Base-by-base conservation (phyloP, 2,797 vertebrate genomes). In the Gastrophryne carolinensis region DNA sequence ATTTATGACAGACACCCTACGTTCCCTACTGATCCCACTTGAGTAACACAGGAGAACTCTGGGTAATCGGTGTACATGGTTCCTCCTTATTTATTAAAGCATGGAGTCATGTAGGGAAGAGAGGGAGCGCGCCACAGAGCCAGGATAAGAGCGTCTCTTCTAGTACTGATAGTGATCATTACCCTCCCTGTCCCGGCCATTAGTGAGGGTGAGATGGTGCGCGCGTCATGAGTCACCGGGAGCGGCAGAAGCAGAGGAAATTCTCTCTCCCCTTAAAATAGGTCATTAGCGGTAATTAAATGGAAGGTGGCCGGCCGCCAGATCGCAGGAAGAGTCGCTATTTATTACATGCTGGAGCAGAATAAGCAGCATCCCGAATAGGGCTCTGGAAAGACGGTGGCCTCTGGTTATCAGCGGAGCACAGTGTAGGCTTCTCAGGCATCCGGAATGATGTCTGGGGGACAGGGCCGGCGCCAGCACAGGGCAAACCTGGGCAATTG, bases 231-330 rank as follows among this genome's bases (percentile, higher is more conserved):
- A 44, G 13, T 44, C 39, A 44, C 2, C 13, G 17, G 13, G 13
- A 44, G 17, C 3, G 3, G 37, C 9, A 41, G 39, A 44, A 44
- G 39, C 39, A 53, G 50, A 53, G 26, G 23, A 50, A 54, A 54
- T 27, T 27, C n/a, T 27, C 52, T 24, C 52, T 54, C 26, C 15
- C 24, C 24, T 27, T 5, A 13, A 30, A 23, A 61, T 37, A 61
- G 57, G 57, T 61, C 19, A 39, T 61, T 61, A 61, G 24, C 15
- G 34, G 57, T 61, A 61, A 61, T 61, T 61, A 61, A 61, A 61
- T 61, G n/a, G 21, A 23, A 37, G 57, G 57, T 34, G 39, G 17
- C 17, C 19, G 11, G 34, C 57, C 57, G 17, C 15, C 17, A 54
- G 4, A 12, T 4, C 15, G 26, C 52, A 54, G 52, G 52, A 54